A percentile compares a stretch with the other conserved stretches of the same genome.
Conservation (phyloP, 2,113 vertebrate species). For the Fregetta grallaria region DNA sequence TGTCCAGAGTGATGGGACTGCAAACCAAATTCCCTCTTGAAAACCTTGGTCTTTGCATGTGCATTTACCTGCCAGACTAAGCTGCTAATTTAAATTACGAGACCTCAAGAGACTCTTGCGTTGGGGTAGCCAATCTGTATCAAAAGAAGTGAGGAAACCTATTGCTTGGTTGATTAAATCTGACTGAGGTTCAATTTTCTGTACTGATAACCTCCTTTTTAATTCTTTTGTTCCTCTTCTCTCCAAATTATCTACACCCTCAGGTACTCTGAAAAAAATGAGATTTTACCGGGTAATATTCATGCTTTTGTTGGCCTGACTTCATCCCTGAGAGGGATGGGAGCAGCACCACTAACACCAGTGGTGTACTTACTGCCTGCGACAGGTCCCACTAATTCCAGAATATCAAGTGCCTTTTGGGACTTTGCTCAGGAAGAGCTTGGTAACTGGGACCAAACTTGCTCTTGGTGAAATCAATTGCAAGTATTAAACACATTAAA, state of each 20-base stretch:
- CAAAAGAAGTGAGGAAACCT: slow-evolving; percentile 11
- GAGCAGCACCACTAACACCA: background rate
- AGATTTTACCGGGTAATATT: background rate
- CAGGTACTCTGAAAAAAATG: background rate
- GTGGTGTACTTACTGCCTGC: background rate
- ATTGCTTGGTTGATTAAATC: slow-evolving; percentile 44
- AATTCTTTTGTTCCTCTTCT: slow-evolving; percentile 48
- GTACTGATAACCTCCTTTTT: slow-evolving; percentile 21
- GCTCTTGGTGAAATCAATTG: background rate
- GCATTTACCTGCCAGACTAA: background rate
- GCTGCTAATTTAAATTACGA: slow-evolving; percentile 10
- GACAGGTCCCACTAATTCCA: background rate
- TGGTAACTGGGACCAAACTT: background rate
- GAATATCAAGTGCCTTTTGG: background rate
- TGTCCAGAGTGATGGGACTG: background rate
- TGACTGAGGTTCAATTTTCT: slow-evolving; percentile 42
- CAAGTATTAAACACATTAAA: background rate
- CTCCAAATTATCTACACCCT: slow-evolving; percentile 33
- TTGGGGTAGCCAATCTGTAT: background rate
- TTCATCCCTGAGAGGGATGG: background rate
- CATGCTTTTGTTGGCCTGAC: background rate
- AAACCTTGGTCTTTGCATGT: background rate
- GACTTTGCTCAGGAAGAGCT: background rate
- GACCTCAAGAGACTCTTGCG: background rate
- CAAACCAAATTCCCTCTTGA: background rate